Conservation (phyloP, 2,888 invertebrate genomes). For the Mythimna ferrago region DNA sequence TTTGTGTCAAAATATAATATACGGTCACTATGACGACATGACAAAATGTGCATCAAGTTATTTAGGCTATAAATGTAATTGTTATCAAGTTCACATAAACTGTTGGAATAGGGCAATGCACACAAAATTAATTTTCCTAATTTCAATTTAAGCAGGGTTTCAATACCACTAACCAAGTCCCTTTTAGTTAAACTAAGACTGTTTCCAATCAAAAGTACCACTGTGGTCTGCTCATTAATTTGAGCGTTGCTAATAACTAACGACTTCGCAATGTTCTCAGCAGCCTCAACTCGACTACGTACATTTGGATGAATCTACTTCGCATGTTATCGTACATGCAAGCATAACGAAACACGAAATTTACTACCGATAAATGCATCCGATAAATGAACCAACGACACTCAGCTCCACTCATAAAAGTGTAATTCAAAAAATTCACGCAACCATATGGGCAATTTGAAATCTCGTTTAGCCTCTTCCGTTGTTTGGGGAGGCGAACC, state of each 20-base stretch:
- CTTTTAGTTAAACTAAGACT: too few relatives aligned
- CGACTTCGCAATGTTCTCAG: constrained; percentile 59
- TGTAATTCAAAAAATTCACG: constrained; percentile 51
- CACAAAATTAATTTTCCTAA: too few relatives aligned
- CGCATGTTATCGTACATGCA: constrained; percentile 60
- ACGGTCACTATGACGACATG: too few relatives aligned
- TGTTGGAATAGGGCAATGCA: too few relatives aligned
- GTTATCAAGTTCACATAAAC: too few relatives aligned
- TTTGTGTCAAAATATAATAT: too few relatives aligned
- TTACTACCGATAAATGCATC: constrained; percentile 58
- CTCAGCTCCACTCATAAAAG: constrained; percentile 39
- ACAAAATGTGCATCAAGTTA: too few relatives aligned
- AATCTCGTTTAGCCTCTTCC: constrained; percentile 54
- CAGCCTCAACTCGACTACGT: constrained; percentile 50
- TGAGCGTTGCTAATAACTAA: constrained; percentile 76
- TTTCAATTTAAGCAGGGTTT: too few relatives aligned
- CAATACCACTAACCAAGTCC: too few relatives aligned
- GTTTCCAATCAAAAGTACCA: too few relatives aligned
- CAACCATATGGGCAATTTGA: constrained; percentile 52
- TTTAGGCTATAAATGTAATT: too few relatives aligned
- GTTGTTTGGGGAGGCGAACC: constrained; percentile 42
- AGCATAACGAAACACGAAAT: constrained; percentile 58
- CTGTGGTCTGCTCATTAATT: too few relatives aligned
- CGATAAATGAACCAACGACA: constrained; percentile 53
- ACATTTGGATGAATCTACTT: constrained; percentile 60